Evolutionary conservation across 1,140 invertebrate species (phyloP).

Genomic region (Vanessa atalanta): DNA sequence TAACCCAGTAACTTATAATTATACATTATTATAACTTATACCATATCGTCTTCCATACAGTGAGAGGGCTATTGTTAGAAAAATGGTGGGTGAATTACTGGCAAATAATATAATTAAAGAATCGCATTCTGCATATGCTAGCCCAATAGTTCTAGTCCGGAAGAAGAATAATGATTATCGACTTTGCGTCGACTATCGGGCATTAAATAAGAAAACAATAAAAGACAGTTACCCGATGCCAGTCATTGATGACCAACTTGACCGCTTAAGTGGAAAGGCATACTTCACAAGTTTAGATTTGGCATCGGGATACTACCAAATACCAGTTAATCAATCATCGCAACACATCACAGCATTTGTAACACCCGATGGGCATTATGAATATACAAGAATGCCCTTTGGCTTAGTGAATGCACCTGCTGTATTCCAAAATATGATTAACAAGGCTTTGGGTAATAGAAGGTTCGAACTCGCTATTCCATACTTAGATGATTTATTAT

Average conservation of each 20-base stretch:
- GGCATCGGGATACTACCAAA: conserved; percentile 74
- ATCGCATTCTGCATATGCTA: conserved; percentile 10
- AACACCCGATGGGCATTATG: conserved; percentile 34
- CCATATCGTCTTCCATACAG: conserved; percentile 11
- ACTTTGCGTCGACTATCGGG: conserved; percentile 53
- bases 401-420: conserved; percentile 47
- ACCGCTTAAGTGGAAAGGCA: conserved; percentile 40
- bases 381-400: conserved; percentile 52
- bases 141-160: conserved; percentile 3
- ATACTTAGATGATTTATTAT: conserved; percentile 25
- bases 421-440: conserved; percentile 35
- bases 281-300: conserved; percentile 64
- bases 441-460: conserved; percentile 16
- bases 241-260: conserved; percentile 45
- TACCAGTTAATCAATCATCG: conserved; percentile 58
- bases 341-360: conserved; percentile 58
- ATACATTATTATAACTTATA: no score
- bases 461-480: conserved; percentile 24
- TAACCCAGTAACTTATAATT: conserved; percentile 8
- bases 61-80: conserved; percentile 1
- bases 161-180: conserved; percentile 25
- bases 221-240: conserved; percentile 54
- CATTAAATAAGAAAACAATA: conserved; percentile 50
- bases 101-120: conserved; percentile 16
- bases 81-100: conserved; percentile 13